Evolutionary conservation across 92 coral and sea anemone genomes (phyloP).

Genomic region (Plumapathes pennacea): DNA sequence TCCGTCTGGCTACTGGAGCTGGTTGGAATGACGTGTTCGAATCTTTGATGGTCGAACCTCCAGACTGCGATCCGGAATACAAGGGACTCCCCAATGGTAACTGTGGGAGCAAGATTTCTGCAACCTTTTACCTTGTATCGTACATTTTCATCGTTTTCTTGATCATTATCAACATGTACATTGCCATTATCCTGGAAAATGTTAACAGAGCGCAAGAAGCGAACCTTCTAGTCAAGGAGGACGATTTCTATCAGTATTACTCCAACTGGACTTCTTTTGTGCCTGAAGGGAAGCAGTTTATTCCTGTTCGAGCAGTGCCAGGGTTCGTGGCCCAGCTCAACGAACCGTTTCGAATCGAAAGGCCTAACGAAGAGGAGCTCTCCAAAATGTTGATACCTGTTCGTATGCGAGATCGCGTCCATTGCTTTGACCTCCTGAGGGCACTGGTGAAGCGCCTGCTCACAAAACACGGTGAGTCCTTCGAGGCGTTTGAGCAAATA

Average conservation of each 20-base stretch:
- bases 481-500: conserved; percentile 70
- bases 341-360: conserved; percentile 70
- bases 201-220: conserved; percentile 75
- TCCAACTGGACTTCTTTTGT: conserved; percentile 73
- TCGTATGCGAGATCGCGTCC: conserved; percentile 71
- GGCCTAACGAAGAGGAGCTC: conserved; percentile 54
- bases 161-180: conserved; percentile 82
- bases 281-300: conserved; percentile 71
- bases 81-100: conserved; percentile 74
- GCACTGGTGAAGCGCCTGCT: conserved; percentile 68
- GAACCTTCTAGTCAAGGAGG: conserved; percentile 61
- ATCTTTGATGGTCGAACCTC: conserved; percentile 87
- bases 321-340: conserved; percentile 64
- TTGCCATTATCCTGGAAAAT: conserved; percentile 80
- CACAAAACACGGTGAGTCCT: conserved; percentile 72
- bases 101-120: conserved; percentile 75
- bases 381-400: conserved; percentile 71
- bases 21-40: conserved; percentile 97
- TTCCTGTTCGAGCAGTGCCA: conserved; percentile 65
- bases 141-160: conserved; percentile 71
- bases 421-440: conserved; percentile 76
- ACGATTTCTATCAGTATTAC: conserved; percentile 69
- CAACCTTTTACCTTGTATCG: conserved; percentile 70
- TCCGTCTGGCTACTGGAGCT: conserved; percentile 90
- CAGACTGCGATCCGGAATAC: conserved; percentile 77